Evolutionary conservation across 2,797 vertebrate species (phyloP).

Genomic region (Gallinago solitaria): DNA sequence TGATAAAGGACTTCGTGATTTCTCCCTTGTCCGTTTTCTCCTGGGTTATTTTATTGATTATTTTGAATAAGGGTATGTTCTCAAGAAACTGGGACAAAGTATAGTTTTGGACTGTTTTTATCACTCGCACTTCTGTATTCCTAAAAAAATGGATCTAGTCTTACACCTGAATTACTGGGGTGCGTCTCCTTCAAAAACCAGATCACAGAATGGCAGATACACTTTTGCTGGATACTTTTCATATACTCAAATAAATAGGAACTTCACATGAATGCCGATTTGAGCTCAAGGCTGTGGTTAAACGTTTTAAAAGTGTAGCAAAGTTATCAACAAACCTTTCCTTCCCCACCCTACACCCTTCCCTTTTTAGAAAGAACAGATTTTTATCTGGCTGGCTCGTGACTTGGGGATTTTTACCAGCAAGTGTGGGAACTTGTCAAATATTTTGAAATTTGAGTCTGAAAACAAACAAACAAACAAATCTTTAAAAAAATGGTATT

Average conservation of each 20-base stretch:
- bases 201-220: neutral
- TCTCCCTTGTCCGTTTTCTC: neutral
- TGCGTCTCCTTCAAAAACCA: neutral
- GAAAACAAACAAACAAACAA: constrained; percentile 23
- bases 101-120: neutral
- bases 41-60: neutral
- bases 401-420: constrained; percentile 65
- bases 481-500: neutral
- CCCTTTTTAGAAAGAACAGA: constrained; percentile 38
- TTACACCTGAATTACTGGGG: neutral
- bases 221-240: neutral
- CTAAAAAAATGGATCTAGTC: neutral
- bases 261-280: constrained; percentile 31
- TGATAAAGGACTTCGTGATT: neutral
- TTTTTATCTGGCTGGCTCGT: constrained; percentile 43
- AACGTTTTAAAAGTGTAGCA: constrained; percentile 47
- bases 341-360: constrained; percentile 28
- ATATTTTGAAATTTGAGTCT: constrained; percentile 38
- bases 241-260: constrained; percentile 26
- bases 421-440: constrained; percentile 50
- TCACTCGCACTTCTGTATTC: neutral
- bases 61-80: neutral
- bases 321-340: constrained; percentile 63
- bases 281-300: constrained; percentile 50
- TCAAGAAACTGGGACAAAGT: neutral